Conservation (phyloP, 1,140 invertebrate species). For the Metaphire vulgaris region DNA sequence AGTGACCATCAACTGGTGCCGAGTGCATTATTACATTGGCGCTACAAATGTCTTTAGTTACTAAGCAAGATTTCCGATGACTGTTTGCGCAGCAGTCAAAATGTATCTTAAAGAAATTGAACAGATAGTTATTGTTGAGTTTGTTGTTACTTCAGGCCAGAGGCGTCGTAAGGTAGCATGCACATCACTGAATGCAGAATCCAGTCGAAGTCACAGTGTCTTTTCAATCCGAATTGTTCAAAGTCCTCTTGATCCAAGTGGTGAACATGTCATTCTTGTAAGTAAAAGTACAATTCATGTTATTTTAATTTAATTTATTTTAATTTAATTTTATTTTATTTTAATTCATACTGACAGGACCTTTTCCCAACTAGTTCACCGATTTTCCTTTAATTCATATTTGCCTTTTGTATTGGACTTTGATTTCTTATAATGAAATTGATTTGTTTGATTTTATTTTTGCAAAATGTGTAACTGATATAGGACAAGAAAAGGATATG, state of each 20-base stretch:
- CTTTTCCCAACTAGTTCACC: no score
- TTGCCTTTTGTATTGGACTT: no score
- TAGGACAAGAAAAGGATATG: constrained; percentile 44
- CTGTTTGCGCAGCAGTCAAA: no score
- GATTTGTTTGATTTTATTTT: neutral
- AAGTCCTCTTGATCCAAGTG: constrained; percentile 66
- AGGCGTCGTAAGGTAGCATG: constrained; percentile 76
- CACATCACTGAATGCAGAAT: constrained; percentile 84
- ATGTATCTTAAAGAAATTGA: no score
- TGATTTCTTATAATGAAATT: no score
- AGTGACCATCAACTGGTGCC: no score
- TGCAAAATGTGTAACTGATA: neutral
- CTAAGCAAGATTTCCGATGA: no score
- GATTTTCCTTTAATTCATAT: no score
- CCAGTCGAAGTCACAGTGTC: constrained; percentile 85
- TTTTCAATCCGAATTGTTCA: constrained; percentile 86
- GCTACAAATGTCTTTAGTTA: no score
- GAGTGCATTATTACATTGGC: no score
- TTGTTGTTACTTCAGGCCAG: constrained; percentile 60
- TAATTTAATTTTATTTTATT: neutral
- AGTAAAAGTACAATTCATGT: neutral
- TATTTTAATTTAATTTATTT: neutral
- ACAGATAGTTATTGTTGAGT: no score
- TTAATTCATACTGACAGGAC: no score
- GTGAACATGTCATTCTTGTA: constrained; percentile 59